Conservation (phyloP, 1,140 invertebrate genomes). For the Zaprionus gabonicus region DNA sequence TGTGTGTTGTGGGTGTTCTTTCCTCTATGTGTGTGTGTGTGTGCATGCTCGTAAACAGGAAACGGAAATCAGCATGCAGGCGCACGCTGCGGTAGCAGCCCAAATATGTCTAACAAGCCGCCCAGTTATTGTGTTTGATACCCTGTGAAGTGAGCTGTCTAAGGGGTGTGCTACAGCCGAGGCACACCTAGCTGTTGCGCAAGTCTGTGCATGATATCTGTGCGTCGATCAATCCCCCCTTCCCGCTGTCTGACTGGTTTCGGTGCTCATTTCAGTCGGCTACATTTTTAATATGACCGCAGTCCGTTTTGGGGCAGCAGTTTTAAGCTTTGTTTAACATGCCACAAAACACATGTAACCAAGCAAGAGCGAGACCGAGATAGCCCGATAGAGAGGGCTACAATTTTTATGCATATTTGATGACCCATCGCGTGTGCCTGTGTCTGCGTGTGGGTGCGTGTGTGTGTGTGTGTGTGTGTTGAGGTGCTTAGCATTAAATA, state of each 20-base stretch:
- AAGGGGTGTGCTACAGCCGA: background rate
- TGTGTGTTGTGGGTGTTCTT: background rate
- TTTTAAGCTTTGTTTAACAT: conserved; percentile 48
- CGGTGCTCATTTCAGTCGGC: conserved; percentile 14
- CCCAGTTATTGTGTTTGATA: conserved; percentile 44
- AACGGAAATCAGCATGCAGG: conserved; percentile 65
- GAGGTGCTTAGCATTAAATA: conserved; percentile 9
- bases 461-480: conserved; percentile 7
- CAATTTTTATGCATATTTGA: conserved; percentile 57
- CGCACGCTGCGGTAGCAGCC: conserved; percentile 39
- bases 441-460: conserved; percentile 7
- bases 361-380: background rate
- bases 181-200: background rate
- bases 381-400: background rate
- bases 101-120: conserved; percentile 10
- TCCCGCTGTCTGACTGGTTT: background rate
- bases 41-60: conserved; percentile 53
- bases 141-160: background rate
- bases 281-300: conserved; percentile 49
- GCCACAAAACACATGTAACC: conserved; percentile 45
- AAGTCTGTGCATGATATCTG: background rate
- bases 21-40: conserved; percentile 9
- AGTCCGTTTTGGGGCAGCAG: conserved; percentile 38
- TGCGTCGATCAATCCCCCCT: background rate
- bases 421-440: conserved; percentile 21